Base-by-base conservation (phyloP, 2,113 vertebrate species). In the Noctilio leporinus region DNA sequence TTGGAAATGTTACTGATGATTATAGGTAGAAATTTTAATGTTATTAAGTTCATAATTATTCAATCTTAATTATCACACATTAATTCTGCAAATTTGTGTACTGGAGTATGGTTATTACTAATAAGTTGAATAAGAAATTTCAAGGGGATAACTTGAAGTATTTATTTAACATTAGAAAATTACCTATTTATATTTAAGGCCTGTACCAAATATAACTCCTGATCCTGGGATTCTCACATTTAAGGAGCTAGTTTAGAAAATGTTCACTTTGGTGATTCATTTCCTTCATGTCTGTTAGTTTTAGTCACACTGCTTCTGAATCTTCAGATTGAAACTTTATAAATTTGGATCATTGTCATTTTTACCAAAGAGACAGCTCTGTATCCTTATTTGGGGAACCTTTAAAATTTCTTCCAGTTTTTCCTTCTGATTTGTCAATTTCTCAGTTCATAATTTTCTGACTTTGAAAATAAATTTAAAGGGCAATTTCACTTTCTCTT, bases 1-100 rank as follows among this genome's bases (percentile, higher is more conserved):
- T 91, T 86, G 3, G 40, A 91, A 94, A 82, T 86, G 9, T 22
- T 93, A 94, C 26, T 69, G 12, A 45, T 81, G 16, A 87, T 76
- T 94, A 92, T 96, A 69, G 75, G 62, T 59, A 91, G 35, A 88
- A 86, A 88, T 55, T 85, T 59, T 70, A 81, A 72, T 89, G 19
- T 89, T 91, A 65, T 94, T 86, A 89, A 73, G 35, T 12, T 17
- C n/a, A 67, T 4, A 83, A 86, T 87, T 80, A 95, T 65, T 86
- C 57, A 93, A 76, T 12, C 57, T 47, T 51, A 94, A 86, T 84
- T 80, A 87, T 38, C 47, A 90, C 7, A 84, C 43, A 83, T 5
- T 69, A 89, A 47, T 72, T 43, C 73, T 78, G 6, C 30, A 86
- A 55, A 82, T 78, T 57, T 80, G 5, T 49, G 78, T 86, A 78